These are phyloP conservation scores for Thamnaconus septentrionalis DNA, from an alignment of 2,113 vertebrate species.

Conservation along the genomic window DNA sequence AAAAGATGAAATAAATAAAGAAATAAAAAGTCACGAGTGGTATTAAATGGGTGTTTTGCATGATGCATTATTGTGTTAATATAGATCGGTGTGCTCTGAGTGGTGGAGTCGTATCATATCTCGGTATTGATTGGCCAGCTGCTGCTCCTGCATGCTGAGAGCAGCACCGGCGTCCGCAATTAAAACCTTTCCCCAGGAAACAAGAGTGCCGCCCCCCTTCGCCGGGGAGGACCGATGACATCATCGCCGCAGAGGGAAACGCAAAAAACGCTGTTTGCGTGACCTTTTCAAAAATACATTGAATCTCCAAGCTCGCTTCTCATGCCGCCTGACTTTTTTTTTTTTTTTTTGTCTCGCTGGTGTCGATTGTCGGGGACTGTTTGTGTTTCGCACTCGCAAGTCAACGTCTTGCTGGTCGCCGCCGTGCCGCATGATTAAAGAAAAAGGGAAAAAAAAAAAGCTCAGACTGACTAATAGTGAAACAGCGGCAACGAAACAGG, in stretches of 20 bases:
- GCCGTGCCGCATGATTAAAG: too few relatives aligned
- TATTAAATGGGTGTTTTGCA: neutral
- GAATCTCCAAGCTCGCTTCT: neutral
- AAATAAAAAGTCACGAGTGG: neutral
- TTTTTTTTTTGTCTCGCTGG: too few relatives aligned
- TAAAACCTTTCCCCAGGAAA: conserved; percentile 2
- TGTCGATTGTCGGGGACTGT: too few relatives aligned
- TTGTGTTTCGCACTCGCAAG: too few relatives aligned
- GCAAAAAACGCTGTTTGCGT: conserved; percentile 1
- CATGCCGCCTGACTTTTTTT: too few relatives aligned
- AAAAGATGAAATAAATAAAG: too few relatives aligned
- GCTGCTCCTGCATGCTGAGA: neutral
- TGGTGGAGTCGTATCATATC: conserved; percentile 7
- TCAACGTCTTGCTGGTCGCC: too few relatives aligned
- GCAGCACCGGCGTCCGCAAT: conserved; percentile 8
- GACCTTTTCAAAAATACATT: conserved; percentile 26
- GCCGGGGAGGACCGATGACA: conserved; percentile 1
- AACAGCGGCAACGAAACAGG: too few relatives aligned
- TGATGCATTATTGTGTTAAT: neutral
- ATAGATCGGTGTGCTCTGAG: neutral
- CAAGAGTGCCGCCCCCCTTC: neutral
- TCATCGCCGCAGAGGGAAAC: neutral
- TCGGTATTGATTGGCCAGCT: conserved; percentile 5
- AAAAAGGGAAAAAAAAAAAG: too few relatives aligned
- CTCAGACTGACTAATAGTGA: too few relatives aligned